A percentile compares a stretch with the other conserved stretches of the same genome.
These are phyloP conservation scores for Caranx ignobilis DNA, from an alignment of 2,113 vertebrate species.

Conservation along the genomic window DNA sequence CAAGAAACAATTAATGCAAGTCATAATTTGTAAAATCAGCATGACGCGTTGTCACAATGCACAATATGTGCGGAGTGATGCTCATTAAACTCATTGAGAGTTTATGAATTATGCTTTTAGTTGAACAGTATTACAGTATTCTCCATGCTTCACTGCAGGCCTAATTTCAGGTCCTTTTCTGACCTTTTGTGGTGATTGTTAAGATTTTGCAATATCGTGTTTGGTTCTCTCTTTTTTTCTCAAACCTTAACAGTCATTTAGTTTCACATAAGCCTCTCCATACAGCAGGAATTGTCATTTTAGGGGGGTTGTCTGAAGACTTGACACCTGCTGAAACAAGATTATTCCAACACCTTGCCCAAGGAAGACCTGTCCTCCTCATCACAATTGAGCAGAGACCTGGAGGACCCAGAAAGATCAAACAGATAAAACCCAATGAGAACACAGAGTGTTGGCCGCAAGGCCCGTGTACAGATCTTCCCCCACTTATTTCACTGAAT, in stretches of 20 bases:
- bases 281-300: background rate
- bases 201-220: background rate
- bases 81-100: background rate
- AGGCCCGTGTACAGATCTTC: background rate
- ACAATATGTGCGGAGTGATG: background rate
- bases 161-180: background rate
- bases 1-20: background rate
- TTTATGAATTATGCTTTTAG: background rate
- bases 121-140: background rate
- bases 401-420: conserved; percentile 28
- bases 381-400: conserved; percentile 31
- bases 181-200: background rate
- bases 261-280: background rate
- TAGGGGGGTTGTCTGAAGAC: conserved; percentile 1
- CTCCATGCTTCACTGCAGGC: background rate
- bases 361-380: conserved; percentile 20
- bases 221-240: background rate
- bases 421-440: conserved; percentile 36
- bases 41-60: background rate
- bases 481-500: conserved; percentile 29
- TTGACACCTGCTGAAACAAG: conserved; percentile 30
- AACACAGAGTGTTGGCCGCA: conserved; percentile 17
- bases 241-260: background rate
- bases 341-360: conserved; percentile 33
- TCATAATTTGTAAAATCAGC: background rate